Conservation (phyloP, 2,797 vertebrate species). For the Chloroceryle amazona region DNA sequence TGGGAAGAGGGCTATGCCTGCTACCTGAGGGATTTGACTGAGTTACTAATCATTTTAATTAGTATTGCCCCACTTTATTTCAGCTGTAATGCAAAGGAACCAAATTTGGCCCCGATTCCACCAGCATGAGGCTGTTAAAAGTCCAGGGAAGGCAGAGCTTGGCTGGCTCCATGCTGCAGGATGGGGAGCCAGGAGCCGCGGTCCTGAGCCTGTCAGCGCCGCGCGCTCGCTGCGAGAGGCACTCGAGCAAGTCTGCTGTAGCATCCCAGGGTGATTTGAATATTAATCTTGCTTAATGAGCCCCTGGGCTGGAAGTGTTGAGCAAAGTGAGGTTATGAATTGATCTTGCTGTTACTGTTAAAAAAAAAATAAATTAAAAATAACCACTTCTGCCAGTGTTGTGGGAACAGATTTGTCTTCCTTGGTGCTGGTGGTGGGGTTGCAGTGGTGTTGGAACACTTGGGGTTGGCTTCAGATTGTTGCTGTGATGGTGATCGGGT, state of each 20-base stretch:
- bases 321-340: not conserved
- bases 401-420: not conserved
- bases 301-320: not conserved
- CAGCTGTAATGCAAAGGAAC: accelerated
- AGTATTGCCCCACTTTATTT: not conserved
- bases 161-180: accelerated
- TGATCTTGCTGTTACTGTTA: not conserved
- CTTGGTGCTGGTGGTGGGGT: accelerated
- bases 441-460: accelerated
- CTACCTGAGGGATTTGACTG: not conserved
- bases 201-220: not conserved
- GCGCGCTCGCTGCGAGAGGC: accelerated
- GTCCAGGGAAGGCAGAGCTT: not conserved
- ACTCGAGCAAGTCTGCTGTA: not conserved
- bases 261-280: accelerated
- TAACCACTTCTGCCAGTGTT: accelerated
- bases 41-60: not conserved
- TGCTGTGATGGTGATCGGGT: accelerated
- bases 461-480: not conserved
- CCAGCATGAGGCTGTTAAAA: accelerated
- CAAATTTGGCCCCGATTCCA: not conserved
- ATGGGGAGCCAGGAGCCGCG: not conserved
- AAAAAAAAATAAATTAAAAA: not conserved
- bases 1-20: not conserved
- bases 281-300: not conserved